Percentiles rank a stretch among this genome's conserved stretches.
These are phyloP conservation scores for Nemopilema nomurai DNA, from an alignment of 30 jellyfish, hydroid and myxozoan genomes.

Conservation along the genomic window DNA sequence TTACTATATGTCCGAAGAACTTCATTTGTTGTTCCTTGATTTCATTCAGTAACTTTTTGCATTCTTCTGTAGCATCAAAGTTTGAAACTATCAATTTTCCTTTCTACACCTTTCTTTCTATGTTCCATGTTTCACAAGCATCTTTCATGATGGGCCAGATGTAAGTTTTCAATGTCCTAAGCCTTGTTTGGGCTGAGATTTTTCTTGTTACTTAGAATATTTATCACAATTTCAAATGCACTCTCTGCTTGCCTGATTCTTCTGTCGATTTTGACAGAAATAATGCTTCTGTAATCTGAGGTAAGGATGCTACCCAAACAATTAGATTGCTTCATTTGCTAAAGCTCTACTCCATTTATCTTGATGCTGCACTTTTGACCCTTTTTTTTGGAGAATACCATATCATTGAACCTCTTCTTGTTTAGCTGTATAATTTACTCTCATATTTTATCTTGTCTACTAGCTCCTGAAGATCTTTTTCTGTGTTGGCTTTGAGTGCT, in stretches of 20 bases:
- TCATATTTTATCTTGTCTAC: constrained; percentile 18
- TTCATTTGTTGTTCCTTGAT: constrained; percentile 27
- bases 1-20: background rate
- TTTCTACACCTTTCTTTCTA: background rate
- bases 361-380: constrained; percentile 15
- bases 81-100: constrained; percentile 1
- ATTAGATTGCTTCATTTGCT: constrained; percentile 26
- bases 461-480: constrained; percentile 23
- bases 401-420: background rate
- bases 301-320: constrained; percentile 29
- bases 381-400: constrained; percentile 12
- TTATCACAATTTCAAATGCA: constrained; percentile 17
- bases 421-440: constrained; percentile 14
- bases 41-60: constrained; percentile 13
- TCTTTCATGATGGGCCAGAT: constrained; percentile 19
- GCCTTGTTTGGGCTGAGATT: background rate
- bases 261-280: constrained; percentile 3
- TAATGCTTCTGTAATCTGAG: constrained; percentile 6
- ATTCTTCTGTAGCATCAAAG: constrained; percentile 26
- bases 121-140: constrained; percentile 6
- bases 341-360: constrained; percentile 18
- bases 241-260: constrained; percentile 29
- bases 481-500: constrained; percentile 35
- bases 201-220: background rate
- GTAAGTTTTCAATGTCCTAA: background rate